A percentile compares a stretch with the other conserved stretches of the same genome.
Conservation (phyloP, 2,113 vertebrate species). For the Nerophis ophidion region DNA sequence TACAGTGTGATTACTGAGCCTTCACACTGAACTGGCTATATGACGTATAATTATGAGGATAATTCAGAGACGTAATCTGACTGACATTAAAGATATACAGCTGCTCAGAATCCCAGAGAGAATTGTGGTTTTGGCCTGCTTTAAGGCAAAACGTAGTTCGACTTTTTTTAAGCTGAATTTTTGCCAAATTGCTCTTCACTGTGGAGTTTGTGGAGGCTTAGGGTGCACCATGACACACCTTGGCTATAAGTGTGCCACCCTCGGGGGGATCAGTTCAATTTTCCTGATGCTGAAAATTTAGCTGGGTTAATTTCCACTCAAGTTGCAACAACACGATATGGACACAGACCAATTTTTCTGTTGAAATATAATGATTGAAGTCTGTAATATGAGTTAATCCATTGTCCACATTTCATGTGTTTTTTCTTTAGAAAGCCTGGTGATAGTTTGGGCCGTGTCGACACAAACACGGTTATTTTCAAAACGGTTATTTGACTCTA, state of each 20-base stretch:
- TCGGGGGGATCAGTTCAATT: neutral
- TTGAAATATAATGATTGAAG: neutral
- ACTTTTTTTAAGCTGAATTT: constrained; percentile 3
- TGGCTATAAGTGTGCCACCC: neutral
- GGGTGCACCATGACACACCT: neutral
- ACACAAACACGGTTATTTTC: too few species aligned
- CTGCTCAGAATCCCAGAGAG: neutral
- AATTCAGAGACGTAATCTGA: constrained; percentile 9
- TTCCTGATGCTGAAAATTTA: neutral
- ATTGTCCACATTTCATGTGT: neutral
- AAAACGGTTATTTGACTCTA: too few species aligned
- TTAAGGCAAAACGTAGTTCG: neutral
- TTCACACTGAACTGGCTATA: constrained; percentile 14
- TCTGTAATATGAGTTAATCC: neutral
- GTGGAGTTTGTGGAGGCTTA: neutral
- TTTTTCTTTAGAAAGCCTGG: neutral
- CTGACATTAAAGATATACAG: constrained; percentile 1
- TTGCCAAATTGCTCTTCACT: neutral
- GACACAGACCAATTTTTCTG: neutral
- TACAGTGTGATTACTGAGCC: constrained; percentile 11
- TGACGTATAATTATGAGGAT: neutral
- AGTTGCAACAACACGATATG: neutral
- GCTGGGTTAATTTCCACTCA: neutral
- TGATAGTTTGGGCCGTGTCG: neutral
- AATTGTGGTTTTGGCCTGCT: neutral